Conservation (phyloP, 2,113 vertebrate species). For the Acrocephalus kingi region DNA sequence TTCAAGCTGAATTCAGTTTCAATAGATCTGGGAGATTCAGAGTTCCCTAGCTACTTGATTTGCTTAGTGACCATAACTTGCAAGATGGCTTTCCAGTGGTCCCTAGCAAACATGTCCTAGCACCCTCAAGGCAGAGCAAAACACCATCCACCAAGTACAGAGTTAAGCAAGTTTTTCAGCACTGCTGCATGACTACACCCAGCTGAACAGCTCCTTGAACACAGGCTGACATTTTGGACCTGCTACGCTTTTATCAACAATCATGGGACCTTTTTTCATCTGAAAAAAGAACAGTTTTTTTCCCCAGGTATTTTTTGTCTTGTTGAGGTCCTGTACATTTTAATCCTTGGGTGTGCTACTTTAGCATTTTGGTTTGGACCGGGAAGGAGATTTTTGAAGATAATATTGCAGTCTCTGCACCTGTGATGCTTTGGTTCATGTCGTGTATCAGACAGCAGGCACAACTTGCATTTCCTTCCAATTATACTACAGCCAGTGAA, state of each 20-base stretch:
- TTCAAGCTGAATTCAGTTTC: neutral
- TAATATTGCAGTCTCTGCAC: neutral
- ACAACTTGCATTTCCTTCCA: neutral
- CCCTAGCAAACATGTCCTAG: neutral
- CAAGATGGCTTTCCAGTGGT: neutral
- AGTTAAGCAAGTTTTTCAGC: neutral
- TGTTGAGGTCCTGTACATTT: neutral
- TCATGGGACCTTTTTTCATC: neutral
- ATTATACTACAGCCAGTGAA: neutral
- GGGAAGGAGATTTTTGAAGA: neutral
- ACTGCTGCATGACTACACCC: neutral
- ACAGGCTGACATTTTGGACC: neutral
- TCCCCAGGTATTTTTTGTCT: neutral
- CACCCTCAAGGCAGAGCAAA: neutral
- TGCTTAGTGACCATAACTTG: neutral
- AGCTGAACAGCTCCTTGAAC: neutral
- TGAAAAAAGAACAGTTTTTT: neutral
- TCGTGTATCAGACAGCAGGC: neutral
- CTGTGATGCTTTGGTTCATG: neutral
- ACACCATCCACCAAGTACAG: neutral
- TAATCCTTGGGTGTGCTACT: neutral
- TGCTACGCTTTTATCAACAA: neutral
- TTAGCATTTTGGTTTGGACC: neutral
- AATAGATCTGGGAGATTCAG: neutral
- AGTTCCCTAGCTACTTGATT: neutral